Conservation (phyloP, 2,113 vertebrate genomes). For the Brachypodius melanocephalos region DNA sequence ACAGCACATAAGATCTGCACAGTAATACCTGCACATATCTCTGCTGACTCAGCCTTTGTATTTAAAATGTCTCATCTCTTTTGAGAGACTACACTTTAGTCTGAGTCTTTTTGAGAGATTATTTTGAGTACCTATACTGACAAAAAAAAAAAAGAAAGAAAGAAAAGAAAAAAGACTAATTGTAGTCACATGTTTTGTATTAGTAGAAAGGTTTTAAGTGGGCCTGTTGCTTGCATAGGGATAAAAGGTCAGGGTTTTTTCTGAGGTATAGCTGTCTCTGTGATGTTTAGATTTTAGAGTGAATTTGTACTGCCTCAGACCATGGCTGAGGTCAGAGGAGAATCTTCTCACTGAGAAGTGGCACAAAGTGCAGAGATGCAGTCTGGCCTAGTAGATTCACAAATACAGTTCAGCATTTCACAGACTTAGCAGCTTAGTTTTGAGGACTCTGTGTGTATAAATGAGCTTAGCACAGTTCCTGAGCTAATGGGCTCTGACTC, state of each 20-base stretch:
- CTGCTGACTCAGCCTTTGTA: background rate
- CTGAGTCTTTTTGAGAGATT: background rate
- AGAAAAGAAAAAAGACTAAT: background rate
- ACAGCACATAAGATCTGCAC: background rate
- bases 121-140: background rate
- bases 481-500: slow-evolving; percentile 49
- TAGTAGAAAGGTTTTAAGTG: background rate
- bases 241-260: background rate
- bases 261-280: background rate
- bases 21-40: background rate
- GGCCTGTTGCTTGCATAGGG: background rate
- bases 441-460: background rate
- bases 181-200: background rate
- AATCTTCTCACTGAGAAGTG: background rate
- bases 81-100: background rate
- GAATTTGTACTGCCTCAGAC: background rate
- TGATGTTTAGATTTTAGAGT: background rate
- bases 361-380: background rate
- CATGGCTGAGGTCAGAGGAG: background rate
- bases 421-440: slow-evolving; percentile 6
- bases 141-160: background rate
- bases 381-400: background rate
- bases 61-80: background rate
- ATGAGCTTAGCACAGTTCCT: slow-evolving; percentile 38
- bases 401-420: background rate